These are phyloP conservation scores for Oscheius sp. DNA, from an alignment of 2,888 invertebrate genomes.

Conservation along the genomic window DNA sequence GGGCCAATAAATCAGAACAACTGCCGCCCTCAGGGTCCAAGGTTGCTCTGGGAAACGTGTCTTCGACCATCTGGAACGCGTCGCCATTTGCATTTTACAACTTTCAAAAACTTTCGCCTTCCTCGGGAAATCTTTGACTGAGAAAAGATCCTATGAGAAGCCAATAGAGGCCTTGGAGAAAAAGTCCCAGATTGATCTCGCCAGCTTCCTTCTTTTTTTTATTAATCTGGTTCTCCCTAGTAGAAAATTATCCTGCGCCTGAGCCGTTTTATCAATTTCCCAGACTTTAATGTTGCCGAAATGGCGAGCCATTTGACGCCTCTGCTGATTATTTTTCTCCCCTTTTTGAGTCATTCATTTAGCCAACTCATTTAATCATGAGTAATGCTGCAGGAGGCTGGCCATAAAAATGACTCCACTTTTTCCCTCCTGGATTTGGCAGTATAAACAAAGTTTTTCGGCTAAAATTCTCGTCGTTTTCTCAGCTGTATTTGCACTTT, in stretches of 20 bases:
- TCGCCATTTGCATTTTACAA: constrained; percentile 26
- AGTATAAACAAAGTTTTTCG: background rate
- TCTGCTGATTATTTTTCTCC: background rate
- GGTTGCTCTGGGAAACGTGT: constrained; percentile 24
- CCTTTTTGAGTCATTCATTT: too few species aligned
- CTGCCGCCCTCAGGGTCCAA: background rate
- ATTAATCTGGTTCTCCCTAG: too few species aligned
- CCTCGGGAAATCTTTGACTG: background rate
- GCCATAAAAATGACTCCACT: background rate
- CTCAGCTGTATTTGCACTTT: background rate
- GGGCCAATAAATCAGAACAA: too few species aligned
- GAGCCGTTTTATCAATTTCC: background rate
- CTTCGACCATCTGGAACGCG: constrained; percentile 19
- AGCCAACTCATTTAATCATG: too few species aligned
- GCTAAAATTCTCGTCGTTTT: background rate
- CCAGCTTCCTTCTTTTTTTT: background rate
- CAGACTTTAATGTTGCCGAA: background rate
- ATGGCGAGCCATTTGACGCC: background rate
- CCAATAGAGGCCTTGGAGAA: too few species aligned
- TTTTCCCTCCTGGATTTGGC: background rate
- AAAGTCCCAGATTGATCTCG: too few species aligned
- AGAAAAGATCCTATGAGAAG: too few species aligned
- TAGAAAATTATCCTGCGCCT: too few species aligned
- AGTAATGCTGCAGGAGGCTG: too few species aligned
- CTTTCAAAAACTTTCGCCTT: background rate